Evolutionary conservation across 2,113 vertebrate species (phyloP).

Genomic region (Heptranchias perlo): DNA sequence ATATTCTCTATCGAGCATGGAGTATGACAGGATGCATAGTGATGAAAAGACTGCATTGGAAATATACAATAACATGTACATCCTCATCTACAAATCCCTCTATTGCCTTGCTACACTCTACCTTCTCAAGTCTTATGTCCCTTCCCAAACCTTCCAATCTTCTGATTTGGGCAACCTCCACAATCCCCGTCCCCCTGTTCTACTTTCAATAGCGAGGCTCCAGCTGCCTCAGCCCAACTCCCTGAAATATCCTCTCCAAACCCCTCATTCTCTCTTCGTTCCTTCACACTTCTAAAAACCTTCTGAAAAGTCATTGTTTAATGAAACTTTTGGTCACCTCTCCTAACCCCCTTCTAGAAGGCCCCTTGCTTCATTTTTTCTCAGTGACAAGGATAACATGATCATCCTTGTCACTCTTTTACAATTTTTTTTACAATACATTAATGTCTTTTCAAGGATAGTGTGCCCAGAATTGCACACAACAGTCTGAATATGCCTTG

Average conservation of each 20-base stretch:
- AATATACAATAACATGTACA: neutral
- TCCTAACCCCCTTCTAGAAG: neutral
- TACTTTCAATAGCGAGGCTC: neutral
- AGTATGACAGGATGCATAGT: neutral
- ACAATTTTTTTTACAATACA: neutral
- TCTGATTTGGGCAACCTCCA: neutral
- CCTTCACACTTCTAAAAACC: neutral
- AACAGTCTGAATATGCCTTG: no score
- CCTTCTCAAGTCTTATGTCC: neutral
- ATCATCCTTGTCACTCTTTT: neutral
- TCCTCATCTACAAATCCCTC: neutral
- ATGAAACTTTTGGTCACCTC: neutral
- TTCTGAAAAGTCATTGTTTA: neutral
- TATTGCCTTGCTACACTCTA: neutral
- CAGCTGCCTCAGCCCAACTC: neutral
- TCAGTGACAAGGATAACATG: neutral
- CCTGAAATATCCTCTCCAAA: neutral
- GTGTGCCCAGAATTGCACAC: no score
- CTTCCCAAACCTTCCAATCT: neutral
- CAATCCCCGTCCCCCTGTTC: neutral
- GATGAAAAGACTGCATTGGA: neutral
- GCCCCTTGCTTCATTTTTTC: neutral
- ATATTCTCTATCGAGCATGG: neutral
- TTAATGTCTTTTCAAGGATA: neutral
- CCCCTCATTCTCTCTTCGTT: neutral